These are phyloP conservation scores for Anguilla pacifica DNA, from an alignment of 2,797 vertebrate species.

Conservation along the genomic window DNA sequence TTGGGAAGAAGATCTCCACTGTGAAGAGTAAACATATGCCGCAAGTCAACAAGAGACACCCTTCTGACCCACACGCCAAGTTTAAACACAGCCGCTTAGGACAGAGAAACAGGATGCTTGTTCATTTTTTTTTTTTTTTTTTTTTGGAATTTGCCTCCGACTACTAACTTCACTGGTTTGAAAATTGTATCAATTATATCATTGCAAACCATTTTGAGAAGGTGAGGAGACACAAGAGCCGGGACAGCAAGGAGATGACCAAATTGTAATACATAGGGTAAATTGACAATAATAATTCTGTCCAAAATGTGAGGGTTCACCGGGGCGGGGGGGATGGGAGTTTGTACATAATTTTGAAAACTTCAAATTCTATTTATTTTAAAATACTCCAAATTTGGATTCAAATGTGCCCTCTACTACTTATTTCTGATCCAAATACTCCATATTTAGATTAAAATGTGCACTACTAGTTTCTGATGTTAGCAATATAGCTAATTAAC, in stretches of 20 bases:
- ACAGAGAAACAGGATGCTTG: background rate
- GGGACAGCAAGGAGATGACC: background rate
- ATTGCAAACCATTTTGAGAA: background rate
- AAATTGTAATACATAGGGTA: background rate
- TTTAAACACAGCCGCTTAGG: background rate
- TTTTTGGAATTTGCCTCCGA: background rate
- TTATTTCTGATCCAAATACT: background rate
- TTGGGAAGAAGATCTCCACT: constrained; percentile 79
- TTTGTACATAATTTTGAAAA: too few species aligned
- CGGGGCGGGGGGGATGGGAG: too few species aligned
- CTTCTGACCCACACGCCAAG: background rate
- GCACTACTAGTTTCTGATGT: background rate
- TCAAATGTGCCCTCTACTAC: background rate
- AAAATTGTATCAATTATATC: background rate
- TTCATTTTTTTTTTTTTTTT: background rate
- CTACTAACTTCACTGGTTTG: background rate
- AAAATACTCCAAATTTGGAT: background rate
- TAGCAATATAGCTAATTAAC: background rate
- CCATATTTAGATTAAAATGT: background rate
- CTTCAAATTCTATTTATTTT: too few species aligned
- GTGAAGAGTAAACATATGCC: constrained; percentile 31
- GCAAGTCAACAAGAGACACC: background rate
- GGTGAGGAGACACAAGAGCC: background rate
- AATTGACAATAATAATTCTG: background rate
- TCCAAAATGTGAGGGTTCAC: background rate